Evolutionary conservation across 2,113 vertebrate genomes (phyloP), one percentile per base, ranked within the genome.

Genomic region (Hippocampus guttulatus): DNA sequence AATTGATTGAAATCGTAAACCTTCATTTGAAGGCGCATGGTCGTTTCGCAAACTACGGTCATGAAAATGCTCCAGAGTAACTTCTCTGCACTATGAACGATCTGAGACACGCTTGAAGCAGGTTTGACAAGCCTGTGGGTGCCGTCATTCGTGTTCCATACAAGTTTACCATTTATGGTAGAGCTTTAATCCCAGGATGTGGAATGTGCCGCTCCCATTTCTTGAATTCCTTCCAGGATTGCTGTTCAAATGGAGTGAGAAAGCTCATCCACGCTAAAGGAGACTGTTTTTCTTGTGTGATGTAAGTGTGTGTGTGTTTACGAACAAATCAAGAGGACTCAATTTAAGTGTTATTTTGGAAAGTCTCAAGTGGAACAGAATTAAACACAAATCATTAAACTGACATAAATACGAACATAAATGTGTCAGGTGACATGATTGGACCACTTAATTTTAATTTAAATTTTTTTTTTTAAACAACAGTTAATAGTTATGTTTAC

Each of bases 121-220:
- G 40, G 40, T 21, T 45, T 90, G 90, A 77, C 85, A 69, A 40
- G 75, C 65, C 81, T 77, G 62, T 79, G 84, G 21, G 84, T 81
- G 81, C 89, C 62, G 90, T 92, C 91, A 92, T 79, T 75, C 92
- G 79, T 82, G 74, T 90, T 85, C 77, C 70, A 82, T 82, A 84
- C 87, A 75, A 88, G 79, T 80, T 92, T 91, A 92, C 92, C 92
- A 91, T 93, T 88, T 93, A 93, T 91, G 92, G 92, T 85, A 87
- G 90, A 91, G 86, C 78, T 84, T 55, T 86, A 89, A 91, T 91
- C 87, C 90, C 89, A 86, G 91, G 89, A 90, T 91, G 90, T 89
- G 91, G 91, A 91, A 91, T 89, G 88, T 82, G 91, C 91, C 91
- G 82, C 90, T 91, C 92, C 91, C 90, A 84, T 85, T 85, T 64